Percentiles rank a stretch among this genome's conserved stretches.
phyloP scores from a whole-genome alignment of 2,888 invertebrate genomes.

The Papilio demoleus region DNA sequence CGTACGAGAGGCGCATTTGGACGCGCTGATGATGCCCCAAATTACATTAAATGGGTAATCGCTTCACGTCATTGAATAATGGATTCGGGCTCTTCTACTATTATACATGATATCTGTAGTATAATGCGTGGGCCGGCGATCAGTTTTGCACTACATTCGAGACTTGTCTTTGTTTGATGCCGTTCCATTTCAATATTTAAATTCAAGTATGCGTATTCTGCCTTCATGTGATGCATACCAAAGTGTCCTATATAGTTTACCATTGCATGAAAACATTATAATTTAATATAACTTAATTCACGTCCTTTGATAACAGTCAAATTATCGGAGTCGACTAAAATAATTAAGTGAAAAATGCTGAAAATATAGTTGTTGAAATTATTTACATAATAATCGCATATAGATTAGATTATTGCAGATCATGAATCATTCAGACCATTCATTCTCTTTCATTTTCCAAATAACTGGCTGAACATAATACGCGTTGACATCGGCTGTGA shows the following conservation, averaged over 20 bases:
- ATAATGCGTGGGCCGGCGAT: conserved; percentile 68
- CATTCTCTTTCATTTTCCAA: neutral
- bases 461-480: neutral
- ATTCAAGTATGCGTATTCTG: conserved; percentile 70
- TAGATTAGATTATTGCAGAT: neutral
- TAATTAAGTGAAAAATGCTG: conserved; percentile 3
- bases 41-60: conserved; percentile 83
- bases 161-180: conserved; percentile 68
- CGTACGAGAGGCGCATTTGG: conserved; percentile 71
- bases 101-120: conserved; percentile 71
- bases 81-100: conserved; percentile 75
- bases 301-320: conserved; percentile 37
- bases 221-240: conserved; percentile 72
- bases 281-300: conserved; percentile 14
- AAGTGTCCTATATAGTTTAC: conserved; percentile 54
- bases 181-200: conserved; percentile 70
- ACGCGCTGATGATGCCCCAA: conserved; percentile 78
- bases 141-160: conserved; percentile 77
- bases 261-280: conserved; percentile 41
- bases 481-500: neutral
- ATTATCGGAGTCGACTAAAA: neutral
- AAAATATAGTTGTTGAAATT: neutral
- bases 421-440: neutral
- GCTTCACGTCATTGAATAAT: conserved; percentile 83
- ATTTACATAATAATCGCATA: neutral